These are phyloP conservation scores for Cheirogaleus major DNA, from an alignment of 2,797 vertebrate genomes.

Conservation along the genomic window DNA sequence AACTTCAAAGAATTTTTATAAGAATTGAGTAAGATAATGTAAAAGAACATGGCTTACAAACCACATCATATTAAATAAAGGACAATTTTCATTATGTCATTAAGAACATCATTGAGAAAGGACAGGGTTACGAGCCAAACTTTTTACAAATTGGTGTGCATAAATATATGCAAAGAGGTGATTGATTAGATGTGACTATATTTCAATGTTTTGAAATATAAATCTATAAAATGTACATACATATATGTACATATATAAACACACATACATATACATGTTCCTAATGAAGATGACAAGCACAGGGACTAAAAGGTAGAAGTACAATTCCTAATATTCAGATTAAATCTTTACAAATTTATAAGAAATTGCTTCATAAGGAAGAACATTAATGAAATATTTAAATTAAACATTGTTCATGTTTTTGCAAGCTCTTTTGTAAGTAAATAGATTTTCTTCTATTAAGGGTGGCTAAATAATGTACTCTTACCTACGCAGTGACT, in stretches of 20 bases:
- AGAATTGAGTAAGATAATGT: background rate
- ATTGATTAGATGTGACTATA: background rate
- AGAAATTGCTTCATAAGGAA: background rate
- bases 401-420: background rate
- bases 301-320: background rate
- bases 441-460: background rate
- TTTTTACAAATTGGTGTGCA: background rate
- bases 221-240: fast-evolving
- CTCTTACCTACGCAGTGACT: background rate
- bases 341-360: background rate
- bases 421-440: background rate
- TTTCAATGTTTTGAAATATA: background rate
- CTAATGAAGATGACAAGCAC: background rate
- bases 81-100: background rate
- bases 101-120: background rate
- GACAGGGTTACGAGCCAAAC: background rate
- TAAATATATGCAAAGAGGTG: background rate
- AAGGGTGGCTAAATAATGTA: background rate
- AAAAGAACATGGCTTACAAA: background rate
- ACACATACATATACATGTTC: background rate
- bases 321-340: background rate
- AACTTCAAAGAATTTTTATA: background rate
- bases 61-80: background rate
- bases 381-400: background rate
- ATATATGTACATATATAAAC: fast-evolving